Percentiles rank a stretch among this genome's conserved stretches.
Conservation (phyloP, 1,140 invertebrate genomes). For the Chelonus insularis region DNA sequence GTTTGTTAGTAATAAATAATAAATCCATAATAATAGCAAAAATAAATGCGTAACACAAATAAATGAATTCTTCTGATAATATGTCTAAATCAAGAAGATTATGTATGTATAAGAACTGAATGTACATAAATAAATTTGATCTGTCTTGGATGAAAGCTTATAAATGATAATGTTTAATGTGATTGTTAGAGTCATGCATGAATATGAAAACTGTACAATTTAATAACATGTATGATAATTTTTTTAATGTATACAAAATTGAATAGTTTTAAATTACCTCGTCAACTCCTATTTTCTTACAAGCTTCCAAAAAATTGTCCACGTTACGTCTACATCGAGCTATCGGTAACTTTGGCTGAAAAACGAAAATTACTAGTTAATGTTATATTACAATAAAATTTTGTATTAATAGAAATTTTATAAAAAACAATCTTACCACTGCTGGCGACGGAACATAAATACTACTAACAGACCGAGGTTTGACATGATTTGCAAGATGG, state of each 20-base stretch:
- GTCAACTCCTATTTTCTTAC: conserved; percentile 88
- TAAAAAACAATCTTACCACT: too few species aligned
- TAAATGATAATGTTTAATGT: too few species aligned
- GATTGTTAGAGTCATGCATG: background rate
- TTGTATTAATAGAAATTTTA: too few species aligned
- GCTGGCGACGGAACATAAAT: conserved; percentile 94
- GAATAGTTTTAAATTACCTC: conserved; percentile 70
- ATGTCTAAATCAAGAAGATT: too few species aligned
- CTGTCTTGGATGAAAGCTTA: too few species aligned
- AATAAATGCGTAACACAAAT: too few species aligned
- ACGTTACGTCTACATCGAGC: conserved; percentile 92
- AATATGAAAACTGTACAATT: background rate
- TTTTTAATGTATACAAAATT: background rate
- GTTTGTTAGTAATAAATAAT: too few species aligned
- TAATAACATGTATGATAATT: conserved; percentile 2
- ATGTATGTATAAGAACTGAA: too few species aligned
- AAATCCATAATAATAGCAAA: too few species aligned
- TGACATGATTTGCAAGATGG: conserved; percentile 90
- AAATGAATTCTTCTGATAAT: too few species aligned
- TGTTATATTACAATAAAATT: too few species aligned
- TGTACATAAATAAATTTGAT: too few species aligned
- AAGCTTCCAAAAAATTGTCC: conserved; percentile 93
- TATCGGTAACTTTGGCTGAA: conserved; percentile 89
- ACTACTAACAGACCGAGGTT: conserved; percentile 84
- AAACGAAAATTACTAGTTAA: conserved; percentile 41